phyloP scores from a whole-genome alignment of 2,888 invertebrate species.

The Seira musarum region DNA sequence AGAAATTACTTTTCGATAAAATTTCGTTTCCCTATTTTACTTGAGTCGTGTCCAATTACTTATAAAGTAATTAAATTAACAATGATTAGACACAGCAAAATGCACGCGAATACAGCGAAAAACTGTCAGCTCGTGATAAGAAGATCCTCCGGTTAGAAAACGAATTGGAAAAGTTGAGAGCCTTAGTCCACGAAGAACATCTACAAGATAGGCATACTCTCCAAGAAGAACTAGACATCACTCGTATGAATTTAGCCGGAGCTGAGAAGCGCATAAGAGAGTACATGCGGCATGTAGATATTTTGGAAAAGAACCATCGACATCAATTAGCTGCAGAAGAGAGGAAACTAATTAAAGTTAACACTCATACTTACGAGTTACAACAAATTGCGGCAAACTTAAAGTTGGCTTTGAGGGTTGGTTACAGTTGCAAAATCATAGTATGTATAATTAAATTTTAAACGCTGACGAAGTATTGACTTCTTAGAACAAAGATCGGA shows the following conservation, averaged over 20 bases:
- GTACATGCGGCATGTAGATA: slow-evolving; percentile 60
- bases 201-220: slow-evolving; percentile 61
- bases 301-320: slow-evolving; percentile 62
- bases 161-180: slow-evolving; percentile 50
- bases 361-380: slow-evolving; percentile 55
- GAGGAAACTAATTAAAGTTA: slow-evolving; percentile 51
- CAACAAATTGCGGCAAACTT: slow-evolving; percentile 56
- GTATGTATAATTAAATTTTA: too few relatives aligned
- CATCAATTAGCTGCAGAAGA: slow-evolving; percentile 60
- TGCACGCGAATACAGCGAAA: slow-evolving; percentile 56
- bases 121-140: slow-evolving; percentile 53
- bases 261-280: slow-evolving; percentile 56
- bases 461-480: too few relatives aligned
- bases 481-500: slow-evolving; percentile 63
- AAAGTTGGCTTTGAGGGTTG: slow-evolving; percentile 47
- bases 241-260: slow-evolving; percentile 46
- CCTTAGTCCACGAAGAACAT: slow-evolving; percentile 60
- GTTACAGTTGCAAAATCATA: too few relatives aligned
- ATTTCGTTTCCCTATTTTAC: too few relatives aligned
- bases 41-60: too few relatives aligned
- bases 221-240: slow-evolving; percentile 54
- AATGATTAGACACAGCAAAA: slow-evolving; percentile 32
- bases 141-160: slow-evolving; percentile 56
- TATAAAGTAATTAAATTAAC: too few relatives aligned
- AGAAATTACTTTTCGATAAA: background rate